Evolutionary conservation across 2,888 invertebrate species (phyloP).

Genomic region (Heteromyza rotundicornis): DNA sequence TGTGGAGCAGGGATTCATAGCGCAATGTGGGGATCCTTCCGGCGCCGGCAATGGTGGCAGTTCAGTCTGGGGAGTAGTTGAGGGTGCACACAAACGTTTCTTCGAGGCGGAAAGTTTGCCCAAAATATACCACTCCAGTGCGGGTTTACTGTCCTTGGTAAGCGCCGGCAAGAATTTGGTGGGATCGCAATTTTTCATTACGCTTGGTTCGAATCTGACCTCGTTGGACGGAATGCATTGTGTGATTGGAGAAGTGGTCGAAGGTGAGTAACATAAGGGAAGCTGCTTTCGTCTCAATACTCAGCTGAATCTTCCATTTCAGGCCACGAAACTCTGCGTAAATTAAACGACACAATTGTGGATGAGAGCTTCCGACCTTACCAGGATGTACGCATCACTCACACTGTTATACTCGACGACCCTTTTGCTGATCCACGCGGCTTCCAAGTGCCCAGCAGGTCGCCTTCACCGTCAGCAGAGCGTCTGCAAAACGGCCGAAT

Average conservation of each 20-base stretch:
- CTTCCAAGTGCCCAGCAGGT: slow-evolving; percentile 78
- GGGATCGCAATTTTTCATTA: slow-evolving; percentile 96
- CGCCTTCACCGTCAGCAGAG: slow-evolving; percentile 88
- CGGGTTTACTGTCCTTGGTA: slow-evolving; percentile 92
- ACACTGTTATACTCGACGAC: slow-evolving; percentile 95
- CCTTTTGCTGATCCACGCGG: slow-evolving; percentile 90
- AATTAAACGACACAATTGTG: slow-evolving; percentile 92
- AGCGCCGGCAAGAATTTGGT: slow-evolving; percentile 90
- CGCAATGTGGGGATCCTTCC: slow-evolving; percentile 96
- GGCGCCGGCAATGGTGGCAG: slow-evolving; percentile 91
- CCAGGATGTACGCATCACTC: slow-evolving; percentile 94
- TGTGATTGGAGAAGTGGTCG: slow-evolving; percentile 93
- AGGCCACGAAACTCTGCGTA: slow-evolving; percentile 75
- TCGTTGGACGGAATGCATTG: slow-evolving; percentile 92
- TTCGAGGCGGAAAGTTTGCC: slow-evolving; percentile 92
- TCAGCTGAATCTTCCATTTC: not conserved
- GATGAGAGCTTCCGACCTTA: slow-evolving; percentile 90
- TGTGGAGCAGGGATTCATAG: slow-evolving; percentile 91
- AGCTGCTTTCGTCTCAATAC: too few species aligned
- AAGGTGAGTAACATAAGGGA: slow-evolving; percentile 71
- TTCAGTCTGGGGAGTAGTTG: slow-evolving; percentile 85
- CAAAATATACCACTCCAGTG: slow-evolving; percentile 85
- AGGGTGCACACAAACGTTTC: slow-evolving; percentile 84
- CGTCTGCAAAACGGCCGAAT: slow-evolving; percentile 84
- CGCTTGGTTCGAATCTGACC: slow-evolving; percentile 83